phyloP scores from a whole-genome alignment of 2,113 vertebrate species.

The Cyanistes caeruleus region DNA sequence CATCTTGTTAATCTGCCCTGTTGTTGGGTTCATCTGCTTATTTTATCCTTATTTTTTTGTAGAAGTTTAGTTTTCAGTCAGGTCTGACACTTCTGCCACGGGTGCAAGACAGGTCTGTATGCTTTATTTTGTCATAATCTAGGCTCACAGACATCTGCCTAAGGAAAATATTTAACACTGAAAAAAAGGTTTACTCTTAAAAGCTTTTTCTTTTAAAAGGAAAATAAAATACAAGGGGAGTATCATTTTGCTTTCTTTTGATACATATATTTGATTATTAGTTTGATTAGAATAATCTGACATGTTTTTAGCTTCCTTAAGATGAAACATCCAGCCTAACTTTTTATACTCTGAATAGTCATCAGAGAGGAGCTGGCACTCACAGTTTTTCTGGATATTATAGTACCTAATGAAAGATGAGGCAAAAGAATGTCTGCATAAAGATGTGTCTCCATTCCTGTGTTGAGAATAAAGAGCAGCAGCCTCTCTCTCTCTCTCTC shows the following conservation, averaged over 20 bases:
- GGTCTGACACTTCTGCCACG: background rate
- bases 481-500: background rate
- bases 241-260: background rate
- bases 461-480: background rate
- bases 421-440: background rate
- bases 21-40: slow-evolving; percentile 55
- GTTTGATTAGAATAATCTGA: background rate
- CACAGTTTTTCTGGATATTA: background rate
- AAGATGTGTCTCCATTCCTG: background rate
- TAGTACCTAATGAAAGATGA: background rate
- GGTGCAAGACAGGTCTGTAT: background rate
- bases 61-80: slow-evolving; percentile 6
- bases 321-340: background rate
- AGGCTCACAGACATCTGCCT: background rate
- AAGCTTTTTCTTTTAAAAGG: background rate
- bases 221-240: background rate
- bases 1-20: slow-evolving; percentile 47
- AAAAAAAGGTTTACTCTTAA: background rate
- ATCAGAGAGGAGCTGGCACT: background rate
- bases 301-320: background rate
- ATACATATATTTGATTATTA: background rate
- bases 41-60: slow-evolving; percentile 30
- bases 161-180: background rate
- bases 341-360: background rate
- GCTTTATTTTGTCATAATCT: background rate